Base-by-base conservation (phyloP, 2,113 vertebrate species). In the Nannobrachium achirus region DNA sequence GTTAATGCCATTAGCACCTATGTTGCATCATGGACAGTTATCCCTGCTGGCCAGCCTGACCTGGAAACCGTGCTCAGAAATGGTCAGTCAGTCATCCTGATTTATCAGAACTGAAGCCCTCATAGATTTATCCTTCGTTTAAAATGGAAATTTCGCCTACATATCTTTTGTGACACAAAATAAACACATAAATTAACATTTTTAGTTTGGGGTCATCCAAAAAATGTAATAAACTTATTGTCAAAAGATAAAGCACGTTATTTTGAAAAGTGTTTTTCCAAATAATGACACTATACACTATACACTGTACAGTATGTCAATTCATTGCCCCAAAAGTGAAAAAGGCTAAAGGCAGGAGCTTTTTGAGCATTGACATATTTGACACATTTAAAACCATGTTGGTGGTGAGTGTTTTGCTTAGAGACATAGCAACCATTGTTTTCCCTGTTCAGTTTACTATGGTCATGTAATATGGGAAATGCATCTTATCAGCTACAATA, bases 1-100 rank as follows among this genome's bases (percentile, higher is more conserved):
- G 80, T 62, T 88, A 81, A 81, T 89, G 67, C 75, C 66, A 82
- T 88, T 85, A 88, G 53, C 20, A 18, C 60, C 42, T 16, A 56
- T 19, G 10, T 57, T 65, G 53, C 63, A 72, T 81, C 66, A 71
- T 10, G 51, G 49, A 51, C 1, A 0, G 65, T 55, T n/a, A 50
- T 41, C 65, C 45, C 38, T 6, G 50, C 48, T 75, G 53, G 46
- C 51, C n/a, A n/a, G n/a, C n/a, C n/a, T n/a, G n/a, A n/a, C n/a
- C 39, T 69, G 52, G 56, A 64, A 79, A 83, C 48, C 15, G 10
- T 19, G 18, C 55, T 56, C 60, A 13, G 64, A 87, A 69, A 51
- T 69, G 69, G 15, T 25, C 64, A 1, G 9, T n/a, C n/a, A n/a
- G n/a, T n/a, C 63, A 66, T 56, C 41, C 13, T 73, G 42, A 53